Percentiles rank a stretch among this genome's conserved stretches.
Conservation (phyloP, 1,140 invertebrate genomes). For the Riptortus pedestris region DNA sequence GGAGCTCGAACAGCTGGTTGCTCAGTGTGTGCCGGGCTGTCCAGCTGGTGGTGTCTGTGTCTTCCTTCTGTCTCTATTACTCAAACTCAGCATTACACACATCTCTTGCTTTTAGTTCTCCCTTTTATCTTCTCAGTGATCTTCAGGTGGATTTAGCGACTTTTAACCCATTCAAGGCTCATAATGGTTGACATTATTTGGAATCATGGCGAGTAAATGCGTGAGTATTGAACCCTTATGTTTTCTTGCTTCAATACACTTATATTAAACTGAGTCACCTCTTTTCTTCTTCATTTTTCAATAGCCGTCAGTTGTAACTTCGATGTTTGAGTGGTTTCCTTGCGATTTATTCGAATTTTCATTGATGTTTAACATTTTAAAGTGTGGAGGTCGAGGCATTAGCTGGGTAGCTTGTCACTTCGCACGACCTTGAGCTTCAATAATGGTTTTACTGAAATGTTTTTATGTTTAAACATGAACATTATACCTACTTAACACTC, state of each 20-base stretch:
- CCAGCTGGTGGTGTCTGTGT: slow-evolving; percentile 27
- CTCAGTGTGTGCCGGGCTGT: slow-evolving; percentile 8
- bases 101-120: too few relatives aligned
- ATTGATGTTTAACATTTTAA: neutral
- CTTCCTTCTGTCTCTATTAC: too few relatives aligned
- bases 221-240: slow-evolving; percentile 24
- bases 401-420: slow-evolving; percentile 3
- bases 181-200: slow-evolving; percentile 3
- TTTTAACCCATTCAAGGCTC: neutral
- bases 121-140: too few relatives aligned
- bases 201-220: slow-evolving; percentile 18
- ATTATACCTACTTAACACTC: too few relatives aligned
- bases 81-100: too few relatives aligned
- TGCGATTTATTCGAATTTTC: neutral
- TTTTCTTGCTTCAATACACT: slow-evolving; percentile 25
- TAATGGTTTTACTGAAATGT: neutral
- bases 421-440: slow-evolving; percentile 1
- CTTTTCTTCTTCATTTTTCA: neutral
- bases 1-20: neutral
- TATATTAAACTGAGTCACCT: neutral
- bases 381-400: neutral
- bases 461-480: too few relatives aligned
- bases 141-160: neutral
- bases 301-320: neutral
- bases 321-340: neutral